Conservation (phyloP, 2,113 vertebrate species). For the Hylia prasina region DNA sequence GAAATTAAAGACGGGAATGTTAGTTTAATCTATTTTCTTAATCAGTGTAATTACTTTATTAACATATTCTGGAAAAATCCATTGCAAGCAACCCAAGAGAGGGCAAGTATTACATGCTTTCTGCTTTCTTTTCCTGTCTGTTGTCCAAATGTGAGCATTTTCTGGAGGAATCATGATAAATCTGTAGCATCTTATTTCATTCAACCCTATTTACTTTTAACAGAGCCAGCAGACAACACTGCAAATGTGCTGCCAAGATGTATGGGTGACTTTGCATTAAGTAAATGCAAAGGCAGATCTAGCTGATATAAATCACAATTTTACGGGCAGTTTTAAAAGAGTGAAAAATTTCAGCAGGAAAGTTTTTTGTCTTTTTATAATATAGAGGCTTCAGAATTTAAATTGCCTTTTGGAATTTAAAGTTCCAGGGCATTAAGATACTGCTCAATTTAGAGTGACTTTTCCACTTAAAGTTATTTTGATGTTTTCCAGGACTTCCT, state of each 20-base stretch:
- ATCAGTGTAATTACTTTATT: not conserved
- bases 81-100: not conserved
- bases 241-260: constrained; percentile 15
- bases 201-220: not conserved
- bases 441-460: not conserved
- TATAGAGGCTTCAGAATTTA: not conserved
- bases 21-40: not conserved
- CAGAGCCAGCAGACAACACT: not conserved
- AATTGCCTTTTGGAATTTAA: not conserved
- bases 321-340: not conserved
- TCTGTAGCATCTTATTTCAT: not conserved
- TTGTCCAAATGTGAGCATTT: not conserved
- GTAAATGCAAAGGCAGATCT: constrained; percentile 8
- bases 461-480: not conserved
- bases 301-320: not conserved
- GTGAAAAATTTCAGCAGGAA: not conserved
- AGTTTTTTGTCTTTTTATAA: not conserved
- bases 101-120: not conserved
- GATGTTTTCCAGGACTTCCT: not conserved
- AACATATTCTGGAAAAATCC: not conserved
- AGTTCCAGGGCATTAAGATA: not conserved
- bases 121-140: not conserved
- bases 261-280: constrained; percentile 13
- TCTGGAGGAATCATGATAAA: not conserved
- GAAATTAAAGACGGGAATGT: not conserved